Conservation (phyloP, 92 coral and sea anemone species). For the Epizoanthus rinbou region DNA sequence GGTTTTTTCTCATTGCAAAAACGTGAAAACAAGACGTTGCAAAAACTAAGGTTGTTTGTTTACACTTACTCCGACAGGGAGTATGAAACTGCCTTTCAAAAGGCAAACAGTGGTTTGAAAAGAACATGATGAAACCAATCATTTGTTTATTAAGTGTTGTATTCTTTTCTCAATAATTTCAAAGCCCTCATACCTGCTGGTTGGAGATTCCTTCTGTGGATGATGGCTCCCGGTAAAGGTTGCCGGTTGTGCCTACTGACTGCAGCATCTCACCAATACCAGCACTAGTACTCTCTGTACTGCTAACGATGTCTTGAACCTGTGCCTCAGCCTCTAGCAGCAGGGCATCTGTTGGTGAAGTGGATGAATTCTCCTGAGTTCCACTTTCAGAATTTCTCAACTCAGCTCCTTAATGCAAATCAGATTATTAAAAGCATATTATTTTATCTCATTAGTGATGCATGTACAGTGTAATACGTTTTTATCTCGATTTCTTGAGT, state of each 20-base stretch:
- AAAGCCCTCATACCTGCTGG: not conserved
- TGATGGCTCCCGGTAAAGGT: not conserved
- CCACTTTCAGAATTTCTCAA: not conserved
- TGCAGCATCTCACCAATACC: not conserved
- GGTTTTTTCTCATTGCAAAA: too few relatives aligned
- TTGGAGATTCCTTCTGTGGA: not conserved
- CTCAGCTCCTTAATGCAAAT: not conserved
- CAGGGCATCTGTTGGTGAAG: conserved; percentile 12
- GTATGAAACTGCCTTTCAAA: too few relatives aligned
- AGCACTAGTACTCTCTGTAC: not conserved
- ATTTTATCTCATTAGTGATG: too few relatives aligned
- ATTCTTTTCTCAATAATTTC: too few relatives aligned
- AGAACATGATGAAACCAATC: too few relatives aligned
- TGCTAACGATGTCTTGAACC: not conserved
- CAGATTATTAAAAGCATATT: not conserved
- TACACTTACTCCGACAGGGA: too few relatives aligned
- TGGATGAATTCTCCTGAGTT: not conserved
- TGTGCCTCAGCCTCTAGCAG: conserved; percentile 3
- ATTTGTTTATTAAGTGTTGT: too few relatives aligned
- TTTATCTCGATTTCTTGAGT: too few relatives aligned
- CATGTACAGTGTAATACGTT: too few relatives aligned
- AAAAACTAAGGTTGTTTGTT: too few relatives aligned
- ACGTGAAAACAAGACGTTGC: too few relatives aligned
- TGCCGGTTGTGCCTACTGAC: not conserved
- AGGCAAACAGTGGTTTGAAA: too few relatives aligned